Evolutionary conservation across 2,888 invertebrate species (phyloP), one percentile per base, ranked within the genome.

Genomic region (Lasioglossum vierecki): DNA sequence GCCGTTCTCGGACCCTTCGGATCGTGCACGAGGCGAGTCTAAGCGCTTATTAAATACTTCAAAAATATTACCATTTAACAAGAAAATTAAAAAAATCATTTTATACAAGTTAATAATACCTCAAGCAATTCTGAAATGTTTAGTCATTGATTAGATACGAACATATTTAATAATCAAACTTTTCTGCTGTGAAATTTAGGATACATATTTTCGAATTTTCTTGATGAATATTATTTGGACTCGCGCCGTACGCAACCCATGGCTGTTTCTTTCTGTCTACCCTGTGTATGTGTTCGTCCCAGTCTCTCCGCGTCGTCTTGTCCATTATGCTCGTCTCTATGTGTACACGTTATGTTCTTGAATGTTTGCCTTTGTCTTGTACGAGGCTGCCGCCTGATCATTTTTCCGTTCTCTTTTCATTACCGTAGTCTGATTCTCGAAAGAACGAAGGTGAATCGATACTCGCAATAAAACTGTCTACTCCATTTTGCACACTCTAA

Each of bases 371-470:
- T 92, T 90, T 87, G 80, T 83, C 82, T 68, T 88, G 85, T 57
- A 84, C 80, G 74, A 81, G 79, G 76, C 90, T 90, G 88, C 84
- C 88, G 89, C 92, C 91, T 92, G 92, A 91, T 90, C 92, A 92
- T 92, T 91, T 70, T 86, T 90, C 85, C 83, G 80, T 82, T 78
- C 57, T 82, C 85, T 88, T 88, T 90, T 91, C 86, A 78, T 78
- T 82, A 88, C 89, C 91, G 53, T 22, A 1, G 60, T 60, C 60
- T 15, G 30, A 18, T 63, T 30, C 30, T 63, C 30, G 30, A 63
- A 63, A 30, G 63, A 26, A 5, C 30, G 15, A 1, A 30, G 63
- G 63, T 63, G 15, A 5, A 63, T 63, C 63, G 63, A 60, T 18
- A 30, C 15, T 63, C 63, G 13, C 30, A 15, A 63, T 63, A 30